Evolutionary conservation across 2,797 vertebrate genomes (phyloP).

Genomic region (Lepilemur ruficaudatus): DNA sequence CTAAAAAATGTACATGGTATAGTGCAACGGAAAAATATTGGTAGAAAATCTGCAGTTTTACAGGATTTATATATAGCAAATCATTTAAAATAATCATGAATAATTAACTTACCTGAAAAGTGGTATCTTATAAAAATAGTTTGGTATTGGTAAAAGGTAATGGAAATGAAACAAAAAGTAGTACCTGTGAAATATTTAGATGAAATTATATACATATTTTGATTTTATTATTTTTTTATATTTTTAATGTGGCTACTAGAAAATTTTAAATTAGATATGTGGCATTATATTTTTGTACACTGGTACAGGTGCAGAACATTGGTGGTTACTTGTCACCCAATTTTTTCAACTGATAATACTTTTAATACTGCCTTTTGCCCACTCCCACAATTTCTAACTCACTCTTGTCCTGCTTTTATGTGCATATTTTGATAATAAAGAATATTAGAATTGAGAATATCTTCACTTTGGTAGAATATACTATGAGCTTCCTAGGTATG

Average conservation of each 20-base stretch:
- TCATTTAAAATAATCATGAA: not conserved
- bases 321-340: not conserved
- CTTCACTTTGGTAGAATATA: not conserved
- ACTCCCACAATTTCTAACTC: accelerated
- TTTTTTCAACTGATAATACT: not conserved
- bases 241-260: not conserved
- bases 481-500: not conserved
- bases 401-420: not conserved
- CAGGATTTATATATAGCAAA: not conserved
- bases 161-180: not conserved
- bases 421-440: not conserved
- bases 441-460: not conserved
- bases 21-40: not conserved
- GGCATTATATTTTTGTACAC: not conserved
- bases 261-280: not conserved
- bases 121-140: not conserved
- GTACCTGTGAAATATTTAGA: not conserved
- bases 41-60: not conserved
- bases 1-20: not conserved
- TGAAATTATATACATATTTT: not conserved
- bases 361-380: not conserved
- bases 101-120: not conserved
- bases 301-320: not conserved
- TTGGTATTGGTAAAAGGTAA: not conserved
- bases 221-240: not conserved